Conservation (phyloP, 2,113 vertebrate genomes). For the Campylomormyrus tamandua region DNA sequence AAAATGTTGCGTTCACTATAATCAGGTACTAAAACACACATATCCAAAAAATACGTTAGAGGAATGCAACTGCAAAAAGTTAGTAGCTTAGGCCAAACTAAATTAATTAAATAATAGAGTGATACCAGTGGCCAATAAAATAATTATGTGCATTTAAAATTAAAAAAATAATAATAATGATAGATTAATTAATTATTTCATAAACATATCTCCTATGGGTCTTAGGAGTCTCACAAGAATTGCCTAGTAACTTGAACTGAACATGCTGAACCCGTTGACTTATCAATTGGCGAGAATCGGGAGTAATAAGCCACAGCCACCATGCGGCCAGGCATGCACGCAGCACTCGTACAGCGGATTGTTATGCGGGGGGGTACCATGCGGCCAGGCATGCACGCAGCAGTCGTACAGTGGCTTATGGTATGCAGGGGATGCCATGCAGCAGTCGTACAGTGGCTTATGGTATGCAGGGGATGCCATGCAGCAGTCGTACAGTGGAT, state of each 20-base stretch:
- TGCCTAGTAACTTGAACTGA: neutral
- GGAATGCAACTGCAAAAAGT: neutral
- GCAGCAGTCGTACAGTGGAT: neutral
- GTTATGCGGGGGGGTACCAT: neutral
- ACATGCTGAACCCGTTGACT: neutral
- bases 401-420: neutral
- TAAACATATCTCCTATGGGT: neutral
- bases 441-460: neutral
- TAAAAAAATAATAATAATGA: neutral
- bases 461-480: neutral
- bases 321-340: neutral
- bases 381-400: neutral
- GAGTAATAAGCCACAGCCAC: neutral
- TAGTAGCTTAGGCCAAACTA: neutral
- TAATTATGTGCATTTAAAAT: neutral
- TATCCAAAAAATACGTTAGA: neutral
- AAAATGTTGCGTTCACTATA: neutral
- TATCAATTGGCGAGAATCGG: neutral
- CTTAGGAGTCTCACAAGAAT: neutral
- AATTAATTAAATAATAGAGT: neutral
- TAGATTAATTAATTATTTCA: neutral
- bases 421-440: neutral
- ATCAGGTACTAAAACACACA: neutral
- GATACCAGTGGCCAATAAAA: neutral
- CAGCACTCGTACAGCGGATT: neutral